Evolutionary conservation across 2,888 invertebrate genomes (phyloP).

Genomic region (Phengaris alcon): DNA sequence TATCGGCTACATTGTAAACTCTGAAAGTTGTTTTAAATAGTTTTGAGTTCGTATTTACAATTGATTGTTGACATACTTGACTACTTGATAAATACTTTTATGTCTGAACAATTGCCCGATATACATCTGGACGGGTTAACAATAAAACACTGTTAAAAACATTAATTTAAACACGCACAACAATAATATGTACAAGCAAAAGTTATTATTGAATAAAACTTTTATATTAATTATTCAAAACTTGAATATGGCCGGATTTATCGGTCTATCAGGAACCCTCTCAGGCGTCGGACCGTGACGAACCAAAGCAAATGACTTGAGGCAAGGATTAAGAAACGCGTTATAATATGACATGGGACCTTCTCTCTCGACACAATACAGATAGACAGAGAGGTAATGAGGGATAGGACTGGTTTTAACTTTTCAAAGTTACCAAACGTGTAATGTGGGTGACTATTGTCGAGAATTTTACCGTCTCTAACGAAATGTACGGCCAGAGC

Average conservation of each 20-base stretch:
- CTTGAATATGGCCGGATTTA: conserved; percentile 37
- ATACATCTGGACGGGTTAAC: background rate
- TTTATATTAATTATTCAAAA: conserved; percentile 34
- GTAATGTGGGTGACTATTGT: conserved; percentile 28
- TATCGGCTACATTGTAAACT: background rate
- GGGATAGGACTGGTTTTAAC: conserved; percentile 22
- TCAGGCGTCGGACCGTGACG: conserved; percentile 65
- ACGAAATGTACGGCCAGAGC: background rate
- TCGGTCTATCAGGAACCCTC: conserved; percentile 48
- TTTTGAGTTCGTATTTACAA: background rate
- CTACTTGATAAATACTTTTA: background rate
- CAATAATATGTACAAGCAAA: background rate
- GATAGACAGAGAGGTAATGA: conserved; percentile 35
- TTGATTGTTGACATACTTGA: background rate
- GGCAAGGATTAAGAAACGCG: conserved; percentile 63
- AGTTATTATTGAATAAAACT: background rate
- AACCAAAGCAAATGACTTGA: conserved; percentile 66
- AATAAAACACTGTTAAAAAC: background rate
- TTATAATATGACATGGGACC: conserved; percentile 40
- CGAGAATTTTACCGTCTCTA: conserved; percentile 20
- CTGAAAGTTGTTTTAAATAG: background rate
- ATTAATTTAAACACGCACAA: background rate
- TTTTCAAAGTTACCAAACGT: conserved; percentile 28
- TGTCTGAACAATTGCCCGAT: background rate
- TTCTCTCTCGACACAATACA: conserved; percentile 33